phyloP scores from a whole-genome alignment of 2,797 vertebrate species.

The Acridotheres tristis region DNA sequence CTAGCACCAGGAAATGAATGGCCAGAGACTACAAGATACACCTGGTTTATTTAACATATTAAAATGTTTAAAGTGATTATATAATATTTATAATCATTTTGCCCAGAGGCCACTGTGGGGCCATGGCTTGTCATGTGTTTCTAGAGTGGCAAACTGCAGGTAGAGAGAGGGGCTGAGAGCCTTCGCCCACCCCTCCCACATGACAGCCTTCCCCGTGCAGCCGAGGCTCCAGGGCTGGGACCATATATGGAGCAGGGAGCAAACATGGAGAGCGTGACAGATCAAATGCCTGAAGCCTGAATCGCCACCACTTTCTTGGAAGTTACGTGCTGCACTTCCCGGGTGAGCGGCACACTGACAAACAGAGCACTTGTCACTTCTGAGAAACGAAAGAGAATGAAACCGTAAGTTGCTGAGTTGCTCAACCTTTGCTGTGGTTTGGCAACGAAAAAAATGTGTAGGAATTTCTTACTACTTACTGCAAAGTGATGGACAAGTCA shows the following conservation, averaged over 20 bases:
- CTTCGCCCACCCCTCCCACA: fast-evolving
- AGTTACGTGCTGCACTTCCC: neutral
- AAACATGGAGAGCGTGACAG: neutral
- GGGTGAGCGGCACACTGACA: neutral
- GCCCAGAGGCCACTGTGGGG: neutral
- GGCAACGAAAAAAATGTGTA: neutral
- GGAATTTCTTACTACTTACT: neutral
- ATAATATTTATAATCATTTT: neutral
- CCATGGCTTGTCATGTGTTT: fast-evolving
- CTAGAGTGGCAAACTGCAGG: neutral
- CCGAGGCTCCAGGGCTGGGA: fast-evolving
- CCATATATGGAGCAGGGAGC: neutral
- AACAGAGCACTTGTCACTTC: neutral
- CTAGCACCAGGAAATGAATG: neutral
- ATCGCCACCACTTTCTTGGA: neutral
- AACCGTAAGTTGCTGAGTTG: neutral
- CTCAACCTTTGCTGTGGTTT: neutral
- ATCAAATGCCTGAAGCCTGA: conserved; percentile 39
- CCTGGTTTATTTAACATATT: neutral
- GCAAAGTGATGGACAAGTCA: neutral
- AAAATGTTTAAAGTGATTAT: neutral
- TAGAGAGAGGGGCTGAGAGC: neutral
- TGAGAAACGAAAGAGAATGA: neutral
- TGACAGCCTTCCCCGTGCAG: neutral
- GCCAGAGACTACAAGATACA: neutral